Conservation (phyloP, 1,140 invertebrate species). For the Zaprionus taronus region DNA sequence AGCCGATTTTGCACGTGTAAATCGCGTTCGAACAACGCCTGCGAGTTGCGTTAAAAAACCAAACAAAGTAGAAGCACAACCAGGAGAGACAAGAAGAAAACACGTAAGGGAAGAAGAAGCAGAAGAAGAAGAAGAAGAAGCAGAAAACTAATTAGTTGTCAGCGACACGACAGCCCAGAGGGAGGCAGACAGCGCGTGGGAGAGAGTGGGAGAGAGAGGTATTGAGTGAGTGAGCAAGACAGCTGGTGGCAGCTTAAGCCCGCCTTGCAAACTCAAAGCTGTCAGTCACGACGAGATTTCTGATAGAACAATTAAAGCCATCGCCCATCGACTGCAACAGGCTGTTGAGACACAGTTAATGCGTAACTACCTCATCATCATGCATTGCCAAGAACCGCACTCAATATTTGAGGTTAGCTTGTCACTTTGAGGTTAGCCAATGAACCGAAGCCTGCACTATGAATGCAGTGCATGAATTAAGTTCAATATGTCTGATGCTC, state of each 20-base stretch:
- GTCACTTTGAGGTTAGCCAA: neutral
- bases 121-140: conserved; percentile 3
- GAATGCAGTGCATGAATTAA: too few relatives aligned
- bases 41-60: conserved; percentile 15
- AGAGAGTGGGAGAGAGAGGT: neutral
- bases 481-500: too few relatives aligned
- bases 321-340: neutral
- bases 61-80: conserved; percentile 10
- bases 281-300: neutral
- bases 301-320: conserved; percentile 9
- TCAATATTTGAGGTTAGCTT: conserved; percentile 1
- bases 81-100: conserved; percentile 15
- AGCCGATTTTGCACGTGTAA: conserved; percentile 55
- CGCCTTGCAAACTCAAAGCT: neutral
- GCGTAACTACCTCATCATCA: neutral
- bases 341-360: neutral
- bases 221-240: neutral
- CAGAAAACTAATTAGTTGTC: conserved; percentile 54
- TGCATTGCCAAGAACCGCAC: neutral
- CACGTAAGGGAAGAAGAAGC: neutral
- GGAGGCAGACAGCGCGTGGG: neutral
- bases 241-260: conserved; percentile 1
- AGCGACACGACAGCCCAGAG: conserved; percentile 37
- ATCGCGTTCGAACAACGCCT: conserved; percentile 28
- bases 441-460: neutral